Conservation (phyloP, 2,888 invertebrate genomes). For the Nymphalis c-album region DNA sequence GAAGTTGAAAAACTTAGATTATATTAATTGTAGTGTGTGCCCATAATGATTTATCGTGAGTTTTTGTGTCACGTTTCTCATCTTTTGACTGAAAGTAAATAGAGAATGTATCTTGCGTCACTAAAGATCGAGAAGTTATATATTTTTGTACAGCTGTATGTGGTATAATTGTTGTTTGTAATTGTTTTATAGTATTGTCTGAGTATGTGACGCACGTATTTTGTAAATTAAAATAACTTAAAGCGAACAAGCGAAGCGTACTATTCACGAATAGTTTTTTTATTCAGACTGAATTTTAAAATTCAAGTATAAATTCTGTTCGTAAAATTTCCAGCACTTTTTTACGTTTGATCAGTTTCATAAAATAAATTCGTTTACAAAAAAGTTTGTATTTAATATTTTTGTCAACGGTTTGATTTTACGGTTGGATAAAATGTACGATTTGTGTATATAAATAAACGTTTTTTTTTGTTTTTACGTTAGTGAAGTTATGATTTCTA, state of each 20-base stretch:
- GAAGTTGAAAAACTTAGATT: slow-evolving; percentile 25
- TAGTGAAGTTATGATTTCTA: no score
- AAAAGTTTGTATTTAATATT: no score
- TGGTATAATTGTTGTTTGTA: slow-evolving; percentile 22
- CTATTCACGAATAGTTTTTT: background rate
- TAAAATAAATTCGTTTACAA: no score
- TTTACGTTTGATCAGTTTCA: background rate
- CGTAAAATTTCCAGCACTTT: background rate
- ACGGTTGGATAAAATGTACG: no score
- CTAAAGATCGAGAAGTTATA: slow-evolving; percentile 19
- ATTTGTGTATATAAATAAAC: no score
- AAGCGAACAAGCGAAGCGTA: background rate
- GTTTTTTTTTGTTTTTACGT: no score
- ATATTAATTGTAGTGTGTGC: slow-evolving; percentile 18
- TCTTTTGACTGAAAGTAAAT: slow-evolving; percentile 22
- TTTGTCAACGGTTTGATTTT: no score
- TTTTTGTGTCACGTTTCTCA: slow-evolving; percentile 29
- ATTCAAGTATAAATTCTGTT: background rate
- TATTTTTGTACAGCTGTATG: slow-evolving; percentile 30
- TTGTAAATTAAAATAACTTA: slow-evolving; percentile 8
- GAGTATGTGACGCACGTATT: slow-evolving; percentile 16
- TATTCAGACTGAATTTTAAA: background rate
- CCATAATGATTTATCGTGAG: slow-evolving; percentile 26
- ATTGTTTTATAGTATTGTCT: slow-evolving; percentile 18
- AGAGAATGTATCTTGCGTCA: slow-evolving; percentile 21